These are phyloP conservation scores for Thaleichthys pacificus DNA, from an alignment of 2,797 vertebrate genomes.

Conservation along the genomic window DNA sequence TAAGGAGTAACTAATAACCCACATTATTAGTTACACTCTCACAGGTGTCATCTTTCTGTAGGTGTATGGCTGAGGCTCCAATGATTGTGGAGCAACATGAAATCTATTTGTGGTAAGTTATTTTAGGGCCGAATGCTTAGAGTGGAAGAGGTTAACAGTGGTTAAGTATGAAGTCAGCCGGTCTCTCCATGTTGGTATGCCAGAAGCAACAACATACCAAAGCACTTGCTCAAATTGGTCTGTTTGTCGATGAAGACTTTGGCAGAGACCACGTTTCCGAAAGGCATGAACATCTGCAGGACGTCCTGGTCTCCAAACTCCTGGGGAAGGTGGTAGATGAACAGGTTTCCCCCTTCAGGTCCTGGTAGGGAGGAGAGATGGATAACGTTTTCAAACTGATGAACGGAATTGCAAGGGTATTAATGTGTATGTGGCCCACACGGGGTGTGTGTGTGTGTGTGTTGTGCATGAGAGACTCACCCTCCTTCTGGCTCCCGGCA, in stretches of 20 bases:
- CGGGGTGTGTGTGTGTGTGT: too few species aligned
- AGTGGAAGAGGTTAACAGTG: background rate
- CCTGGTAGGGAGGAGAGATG: slow-evolving; percentile 76
- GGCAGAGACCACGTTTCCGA: slow-evolving; percentile 98
- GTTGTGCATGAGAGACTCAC: slow-evolving; percentile 45
- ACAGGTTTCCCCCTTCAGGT: slow-evolving; percentile 97
- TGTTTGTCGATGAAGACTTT: slow-evolving; percentile 99
- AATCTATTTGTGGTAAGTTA: too few species aligned
- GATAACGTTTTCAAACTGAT: background rate
- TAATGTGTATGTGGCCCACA: background rate
- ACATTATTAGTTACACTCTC: too few species aligned
- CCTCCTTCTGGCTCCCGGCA: slow-evolving; percentile 95
- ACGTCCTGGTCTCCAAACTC: slow-evolving; percentile 99
- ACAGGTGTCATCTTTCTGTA: too few species aligned
- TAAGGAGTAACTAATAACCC: too few species aligned
- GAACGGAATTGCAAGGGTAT: background rate
- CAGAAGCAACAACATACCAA: slow-evolving; percentile 79
- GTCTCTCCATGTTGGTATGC: background rate
- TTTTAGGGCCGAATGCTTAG: too few species aligned
- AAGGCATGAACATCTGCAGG: slow-evolving; percentile 99
- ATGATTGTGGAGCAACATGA: too few species aligned
- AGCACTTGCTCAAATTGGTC: slow-evolving; percentile 99
- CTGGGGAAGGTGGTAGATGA: slow-evolving; percentile 99
- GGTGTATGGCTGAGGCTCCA: too few species aligned
- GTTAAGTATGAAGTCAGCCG: background rate